A percentile compares a stretch with the other conserved stretches of the same genome.
phyloP scores from a whole-genome alignment of 2,113 vertebrate genomes.

The Aramus guarauna region DNA sequence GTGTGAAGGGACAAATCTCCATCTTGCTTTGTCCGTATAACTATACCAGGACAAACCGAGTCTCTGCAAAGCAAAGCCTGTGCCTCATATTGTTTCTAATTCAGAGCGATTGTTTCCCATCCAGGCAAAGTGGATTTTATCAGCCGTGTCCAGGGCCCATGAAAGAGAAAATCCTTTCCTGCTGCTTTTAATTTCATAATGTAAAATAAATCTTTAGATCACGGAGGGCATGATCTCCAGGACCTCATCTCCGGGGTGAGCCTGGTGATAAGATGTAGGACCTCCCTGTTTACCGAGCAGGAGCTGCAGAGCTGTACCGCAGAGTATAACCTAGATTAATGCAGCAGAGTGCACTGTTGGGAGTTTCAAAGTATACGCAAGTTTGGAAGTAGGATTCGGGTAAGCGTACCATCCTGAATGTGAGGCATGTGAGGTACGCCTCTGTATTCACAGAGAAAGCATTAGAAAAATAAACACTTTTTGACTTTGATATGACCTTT shows the following conservation, averaged over 20 bases:
- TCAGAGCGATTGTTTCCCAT: background rate
- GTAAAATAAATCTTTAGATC: background rate
- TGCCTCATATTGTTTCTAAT: background rate
- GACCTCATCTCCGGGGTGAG: background rate
- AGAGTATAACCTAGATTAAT: background rate
- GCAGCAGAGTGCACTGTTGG: background rate
- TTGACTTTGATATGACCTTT: background rate
- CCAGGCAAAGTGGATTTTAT: background rate
- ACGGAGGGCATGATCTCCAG: background rate
- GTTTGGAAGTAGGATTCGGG: background rate
- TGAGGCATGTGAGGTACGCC: background rate
- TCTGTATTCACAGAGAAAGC: background rate
- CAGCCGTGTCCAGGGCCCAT: background rate
- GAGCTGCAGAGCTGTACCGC: background rate
- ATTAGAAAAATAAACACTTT: background rate
- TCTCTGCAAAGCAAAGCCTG: background rate
- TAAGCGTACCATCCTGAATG: background rate
- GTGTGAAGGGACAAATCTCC: background rate
- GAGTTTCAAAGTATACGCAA: background rate
- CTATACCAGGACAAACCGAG: background rate
- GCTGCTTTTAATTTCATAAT: constrained; percentile 8
- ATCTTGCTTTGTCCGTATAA: background rate
- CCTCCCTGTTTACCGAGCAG: background rate
- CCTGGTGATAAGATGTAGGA: background rate
- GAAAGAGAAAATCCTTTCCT: background rate